A percentile compares a stretch with the other conserved stretches of the same genome.
phyloP scores from a whole-genome alignment of 2,888 invertebrate genomes.

The Notodonta dromedarius region DNA sequence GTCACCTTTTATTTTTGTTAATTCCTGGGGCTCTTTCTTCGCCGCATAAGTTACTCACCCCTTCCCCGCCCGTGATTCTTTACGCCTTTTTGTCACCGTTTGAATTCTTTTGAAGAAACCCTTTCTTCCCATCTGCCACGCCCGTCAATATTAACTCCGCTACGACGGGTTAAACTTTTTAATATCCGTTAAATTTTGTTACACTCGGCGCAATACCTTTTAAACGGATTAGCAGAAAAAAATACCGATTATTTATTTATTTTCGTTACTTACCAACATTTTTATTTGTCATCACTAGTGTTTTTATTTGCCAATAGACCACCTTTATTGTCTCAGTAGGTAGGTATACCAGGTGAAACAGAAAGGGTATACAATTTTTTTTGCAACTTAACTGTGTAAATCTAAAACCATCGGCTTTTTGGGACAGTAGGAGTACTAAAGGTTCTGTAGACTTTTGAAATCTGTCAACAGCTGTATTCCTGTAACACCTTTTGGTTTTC shows the following conservation, averaged over 20 bases:
- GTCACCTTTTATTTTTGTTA: constrained; percentile 85
- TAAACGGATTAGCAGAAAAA: constrained; percentile 55
- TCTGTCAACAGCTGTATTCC: too few relatives aligned
- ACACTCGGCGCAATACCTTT: constrained; percentile 73
- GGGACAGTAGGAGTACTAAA: too few relatives aligned
- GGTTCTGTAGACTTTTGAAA: too few relatives aligned
- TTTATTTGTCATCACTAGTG: too few relatives aligned
- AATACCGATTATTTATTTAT: not conserved
- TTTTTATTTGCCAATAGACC: too few relatives aligned
- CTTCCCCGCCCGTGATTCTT: constrained; percentile 75
- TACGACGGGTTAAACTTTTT: constrained; percentile 80
- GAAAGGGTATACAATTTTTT: too few relatives aligned
- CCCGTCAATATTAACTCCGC: constrained; percentile 85
- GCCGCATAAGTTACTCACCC: constrained; percentile 83
- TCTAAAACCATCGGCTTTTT: too few relatives aligned
- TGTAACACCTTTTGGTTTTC: too few relatives aligned
- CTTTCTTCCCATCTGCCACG: constrained; percentile 81
- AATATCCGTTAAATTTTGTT: constrained; percentile 84
- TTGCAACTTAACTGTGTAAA: too few relatives aligned
- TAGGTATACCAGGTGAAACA: too few relatives aligned
- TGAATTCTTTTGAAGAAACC: constrained; percentile 82
- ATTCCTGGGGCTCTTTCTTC: constrained; percentile 79
- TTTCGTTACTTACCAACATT: not conserved
- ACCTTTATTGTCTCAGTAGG: too few relatives aligned
- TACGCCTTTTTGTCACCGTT: constrained; percentile 84